Evolutionary conservation across 1,140 invertebrate species (phyloP), one percentile per base, ranked within the genome.

Genomic region (Plectrocnemia conspersa): DNA sequence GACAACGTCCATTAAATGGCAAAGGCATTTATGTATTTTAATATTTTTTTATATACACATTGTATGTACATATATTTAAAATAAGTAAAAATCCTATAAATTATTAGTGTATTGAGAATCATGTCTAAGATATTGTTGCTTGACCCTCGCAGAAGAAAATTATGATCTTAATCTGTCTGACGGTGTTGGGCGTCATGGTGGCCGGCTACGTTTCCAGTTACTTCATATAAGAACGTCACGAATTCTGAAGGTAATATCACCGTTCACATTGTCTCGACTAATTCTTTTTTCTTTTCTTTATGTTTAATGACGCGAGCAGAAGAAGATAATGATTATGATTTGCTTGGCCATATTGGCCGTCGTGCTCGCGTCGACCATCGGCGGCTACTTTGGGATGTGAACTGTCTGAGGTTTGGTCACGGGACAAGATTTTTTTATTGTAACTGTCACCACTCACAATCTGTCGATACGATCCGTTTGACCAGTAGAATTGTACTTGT

Each of bases 271-370:
- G 65, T 67, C 66, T 61, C 36, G 59, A 73, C 72, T 76, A 74
- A 76, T 73, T 27, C 61, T 58, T 72, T 66, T 74, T 68, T 70
- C 74, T 59, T 74, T 74, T 74, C 65, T 76, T 32, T 61, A 59
- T 65, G 32, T 72, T 72, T 66, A 9, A 10, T 44, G 25, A 11
- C 3, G 72, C 78, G 82, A 85, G 80, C 84, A 95, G 91, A 95
- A 95, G 89, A 93, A 94, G 82, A 95, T 95, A 70, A 93, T 93
- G 86, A 94, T 95, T 77, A 82, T 94, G 80, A 86, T 93, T 71
- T 93, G 91, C 78, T 79, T 95, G 69, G 79, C 88, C 65, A 82
- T 91, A 67, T 77, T 91, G 66, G 82, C 81, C 64, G 73, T 88
- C 61, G 79, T 92, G 67, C 73, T 90, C 66, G 82, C 81, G 58